phyloP scores from a whole-genome alignment of 2,113 vertebrate species.

The Gobius niger region DNA sequence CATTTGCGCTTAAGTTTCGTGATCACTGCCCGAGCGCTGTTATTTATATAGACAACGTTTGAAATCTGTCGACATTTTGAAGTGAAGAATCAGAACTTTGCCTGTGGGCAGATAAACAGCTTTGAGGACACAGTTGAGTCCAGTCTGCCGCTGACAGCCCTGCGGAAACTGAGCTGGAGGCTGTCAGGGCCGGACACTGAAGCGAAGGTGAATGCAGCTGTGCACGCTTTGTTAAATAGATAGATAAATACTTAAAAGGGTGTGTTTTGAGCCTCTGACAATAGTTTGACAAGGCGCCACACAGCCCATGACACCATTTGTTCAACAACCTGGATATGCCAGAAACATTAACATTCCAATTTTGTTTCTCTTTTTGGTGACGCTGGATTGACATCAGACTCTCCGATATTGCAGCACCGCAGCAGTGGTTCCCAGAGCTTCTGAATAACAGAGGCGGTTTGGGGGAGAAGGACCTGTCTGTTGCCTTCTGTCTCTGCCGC shows the following conservation, averaged over 20 bases:
- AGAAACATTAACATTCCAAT: no score
- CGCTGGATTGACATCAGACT: no score
- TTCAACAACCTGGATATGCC: no score
- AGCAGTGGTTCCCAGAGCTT: no score
- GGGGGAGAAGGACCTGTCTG: constrained; percentile 35
- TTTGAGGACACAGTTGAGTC: neutral
- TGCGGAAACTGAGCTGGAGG: constrained; percentile 12
- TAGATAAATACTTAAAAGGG: neutral
- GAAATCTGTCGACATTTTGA: neutral
- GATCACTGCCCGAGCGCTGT: neutral
- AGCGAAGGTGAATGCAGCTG: neutral
- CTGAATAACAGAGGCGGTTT: neutral
- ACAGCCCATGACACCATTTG: no score
- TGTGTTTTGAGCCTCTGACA: no score
- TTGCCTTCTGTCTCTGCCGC: constrained; percentile 57
- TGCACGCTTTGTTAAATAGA: neutral
- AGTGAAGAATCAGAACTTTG: neutral
- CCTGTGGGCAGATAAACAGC: neutral
- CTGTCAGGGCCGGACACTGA: constrained; percentile 37
- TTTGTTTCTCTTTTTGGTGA: no score
- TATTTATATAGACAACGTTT: neutral
- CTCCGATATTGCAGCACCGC: no score
- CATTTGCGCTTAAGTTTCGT: neutral
- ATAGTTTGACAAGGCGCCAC: no score
- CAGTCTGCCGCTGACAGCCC: neutral